Conservation (phyloP, 2,888 invertebrate genomes). For the Drosophila robusta region DNA sequence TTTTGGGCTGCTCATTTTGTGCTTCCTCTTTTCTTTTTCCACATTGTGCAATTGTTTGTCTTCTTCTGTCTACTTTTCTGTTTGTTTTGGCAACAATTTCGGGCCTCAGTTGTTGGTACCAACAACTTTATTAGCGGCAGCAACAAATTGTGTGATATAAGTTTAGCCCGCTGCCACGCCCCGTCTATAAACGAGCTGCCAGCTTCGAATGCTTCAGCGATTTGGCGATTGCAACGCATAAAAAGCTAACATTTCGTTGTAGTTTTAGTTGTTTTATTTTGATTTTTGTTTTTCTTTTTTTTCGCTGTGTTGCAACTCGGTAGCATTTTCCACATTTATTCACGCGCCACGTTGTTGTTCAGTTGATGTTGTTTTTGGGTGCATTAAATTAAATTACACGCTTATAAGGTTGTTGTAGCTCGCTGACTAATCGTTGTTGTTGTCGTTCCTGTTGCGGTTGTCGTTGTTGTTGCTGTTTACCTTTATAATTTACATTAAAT, state of each 20-base stretch:
- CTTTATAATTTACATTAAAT: constrained; percentile 57
- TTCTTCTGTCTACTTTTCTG: constrained; percentile 18
- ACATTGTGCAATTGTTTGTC: constrained; percentile 60
- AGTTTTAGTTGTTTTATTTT: constrained; percentile 19
- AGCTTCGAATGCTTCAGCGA: constrained; percentile 47
- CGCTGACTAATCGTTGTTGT: constrained; percentile 46
- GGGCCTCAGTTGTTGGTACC: constrained; percentile 37
- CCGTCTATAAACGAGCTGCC: constrained; percentile 26
- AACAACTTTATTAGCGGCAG: constrained; percentile 74
- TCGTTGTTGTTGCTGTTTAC: constrained; percentile 28
- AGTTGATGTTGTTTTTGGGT: constrained; percentile 24
- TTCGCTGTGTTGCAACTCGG: constrained; percentile 44
- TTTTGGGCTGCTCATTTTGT: constrained; percentile 40
- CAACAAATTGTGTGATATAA: constrained; percentile 63
- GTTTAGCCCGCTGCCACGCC: constrained; percentile 37
- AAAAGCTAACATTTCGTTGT: constrained; percentile 35
- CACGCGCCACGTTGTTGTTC: constrained; percentile 43
- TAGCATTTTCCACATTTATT: constrained; percentile 62
- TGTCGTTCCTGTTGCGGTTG: constrained; percentile 28
- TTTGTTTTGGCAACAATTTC: constrained; percentile 59
- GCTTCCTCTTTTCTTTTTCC: constrained; percentile 30
- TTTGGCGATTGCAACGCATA: constrained; percentile 49
- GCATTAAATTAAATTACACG: constrained; percentile 67
- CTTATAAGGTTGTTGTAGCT: constrained; percentile 51
- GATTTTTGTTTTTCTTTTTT: constrained; percentile 7